Conservation (phyloP, 2,797 vertebrate genomes). For the Tachyglossus aculeatus region DNA sequence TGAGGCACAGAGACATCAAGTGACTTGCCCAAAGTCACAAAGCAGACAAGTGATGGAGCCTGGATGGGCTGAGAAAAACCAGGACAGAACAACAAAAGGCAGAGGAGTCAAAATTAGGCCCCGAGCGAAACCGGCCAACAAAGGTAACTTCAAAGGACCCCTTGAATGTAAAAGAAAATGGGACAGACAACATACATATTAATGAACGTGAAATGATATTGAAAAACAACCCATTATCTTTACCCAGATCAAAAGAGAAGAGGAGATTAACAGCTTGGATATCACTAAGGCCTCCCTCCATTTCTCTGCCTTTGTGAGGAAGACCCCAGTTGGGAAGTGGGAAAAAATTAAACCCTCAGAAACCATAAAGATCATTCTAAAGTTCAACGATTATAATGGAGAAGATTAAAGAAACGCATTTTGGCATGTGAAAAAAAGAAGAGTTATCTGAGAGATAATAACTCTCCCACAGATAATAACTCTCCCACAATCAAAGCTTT, state of each 20-base stretch:
- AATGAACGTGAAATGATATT: slow-evolving; percentile 68
- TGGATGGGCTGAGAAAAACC: slow-evolving; percentile 22
- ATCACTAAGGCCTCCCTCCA: background rate
- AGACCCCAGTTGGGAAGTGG: background rate
- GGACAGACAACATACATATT: slow-evolving; percentile 65
- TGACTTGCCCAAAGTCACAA: too few species aligned
- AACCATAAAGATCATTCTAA: background rate
- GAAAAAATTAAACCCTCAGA: background rate
- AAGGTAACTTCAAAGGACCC: slow-evolving; percentile 69
- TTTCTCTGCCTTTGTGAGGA: background rate
- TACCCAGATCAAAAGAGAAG: slow-evolving; percentile 65
- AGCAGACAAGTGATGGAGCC: too few species aligned
- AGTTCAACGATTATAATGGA: slow-evolving; percentile 4
- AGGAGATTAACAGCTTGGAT: slow-evolving; percentile 62
- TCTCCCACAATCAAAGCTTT: too few species aligned
- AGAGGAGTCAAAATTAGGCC: slow-evolving; percentile 61
- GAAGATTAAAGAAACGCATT: background rate
- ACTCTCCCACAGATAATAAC: too few species aligned
- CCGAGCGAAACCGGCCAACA: slow-evolving; percentile 57
- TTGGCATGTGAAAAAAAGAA: background rate
- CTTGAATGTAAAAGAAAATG: slow-evolving; percentile 29
- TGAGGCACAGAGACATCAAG: too few species aligned
- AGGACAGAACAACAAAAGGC: slow-evolving; percentile 42
- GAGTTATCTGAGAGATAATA: too few species aligned
- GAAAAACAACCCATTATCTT: slow-evolving; percentile 69